Conservation (phyloP, 2,888 invertebrate species). For the Cerastis rubricosa region DNA sequence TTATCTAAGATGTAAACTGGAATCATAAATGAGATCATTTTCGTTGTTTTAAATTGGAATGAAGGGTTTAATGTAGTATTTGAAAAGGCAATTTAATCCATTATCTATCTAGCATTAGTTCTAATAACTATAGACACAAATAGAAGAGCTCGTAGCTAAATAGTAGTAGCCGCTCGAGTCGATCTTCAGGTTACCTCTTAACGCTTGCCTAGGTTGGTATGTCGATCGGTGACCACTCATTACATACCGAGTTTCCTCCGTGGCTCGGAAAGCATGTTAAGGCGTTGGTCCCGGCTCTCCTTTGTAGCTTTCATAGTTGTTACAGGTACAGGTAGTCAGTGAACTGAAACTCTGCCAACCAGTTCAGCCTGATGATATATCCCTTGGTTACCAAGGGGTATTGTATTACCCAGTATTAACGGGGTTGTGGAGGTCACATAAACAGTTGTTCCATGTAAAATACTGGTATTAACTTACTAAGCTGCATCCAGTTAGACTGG, state of each 20-base stretch:
- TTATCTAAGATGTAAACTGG: neutral
- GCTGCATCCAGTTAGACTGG: neutral
- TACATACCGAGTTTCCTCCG: neutral
- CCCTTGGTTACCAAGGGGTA: neutral
- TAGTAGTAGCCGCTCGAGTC: neutral
- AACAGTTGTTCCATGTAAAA: neutral
- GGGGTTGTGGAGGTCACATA: neutral
- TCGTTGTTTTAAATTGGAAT: neutral
- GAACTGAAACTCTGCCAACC: neutral
- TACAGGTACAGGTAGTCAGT: neutral
- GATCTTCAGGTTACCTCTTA: neutral
- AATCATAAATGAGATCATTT: neutral
- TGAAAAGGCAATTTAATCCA: neutral
- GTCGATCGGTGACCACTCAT: neutral
- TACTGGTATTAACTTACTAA: neutral
- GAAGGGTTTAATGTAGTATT: neutral
- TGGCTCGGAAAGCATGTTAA: neutral
- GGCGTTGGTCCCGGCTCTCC: neutral
- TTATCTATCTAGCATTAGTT: neutral
- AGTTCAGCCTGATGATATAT: neutral
- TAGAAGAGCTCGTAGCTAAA: neutral
- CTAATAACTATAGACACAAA: neutral
- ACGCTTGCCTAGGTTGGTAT: neutral
- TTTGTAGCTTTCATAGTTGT: neutral
- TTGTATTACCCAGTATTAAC: neutral